A percentile compares a stretch with the other conserved stretches of the same genome.
Conservation (phyloP, 2,888 invertebrate genomes). For the Prenolepis imparis region DNA sequence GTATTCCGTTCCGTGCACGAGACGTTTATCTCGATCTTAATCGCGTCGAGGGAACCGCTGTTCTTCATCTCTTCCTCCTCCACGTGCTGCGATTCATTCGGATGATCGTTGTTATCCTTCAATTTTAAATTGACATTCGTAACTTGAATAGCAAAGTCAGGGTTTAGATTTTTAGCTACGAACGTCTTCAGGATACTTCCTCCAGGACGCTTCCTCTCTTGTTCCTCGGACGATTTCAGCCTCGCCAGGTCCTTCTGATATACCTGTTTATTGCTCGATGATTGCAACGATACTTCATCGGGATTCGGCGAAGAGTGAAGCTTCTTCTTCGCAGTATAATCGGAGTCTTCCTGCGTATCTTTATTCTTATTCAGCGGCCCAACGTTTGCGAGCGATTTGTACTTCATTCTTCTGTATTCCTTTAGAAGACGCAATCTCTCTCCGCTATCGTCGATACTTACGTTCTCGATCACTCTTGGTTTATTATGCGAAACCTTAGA, state of each 20-base stretch:
- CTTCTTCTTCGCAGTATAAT: background rate
- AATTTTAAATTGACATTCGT: conserved; percentile 81
- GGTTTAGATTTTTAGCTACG: conserved; percentile 59
- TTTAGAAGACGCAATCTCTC: conserved; percentile 71
- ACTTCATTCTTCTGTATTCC: conserved; percentile 75
- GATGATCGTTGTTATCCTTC: conserved; percentile 73
- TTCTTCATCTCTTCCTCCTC: conserved; percentile 67
- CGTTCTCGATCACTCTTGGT: conserved; percentile 49
- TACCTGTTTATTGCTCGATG: conserved; percentile 2
- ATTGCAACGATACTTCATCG: background rate
- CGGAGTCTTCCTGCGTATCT: background rate
- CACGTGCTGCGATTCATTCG: conserved; percentile 59
- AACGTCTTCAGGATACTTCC: conserved; percentile 58
- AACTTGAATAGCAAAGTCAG: conserved; percentile 81
- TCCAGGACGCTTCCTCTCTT: conserved; percentile 44
- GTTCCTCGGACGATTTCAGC: conserved; percentile 51
- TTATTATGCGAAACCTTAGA: conserved; percentile 54
- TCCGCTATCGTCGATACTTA: conserved; percentile 50
- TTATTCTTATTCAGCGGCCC: background rate
- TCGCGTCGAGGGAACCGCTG: conserved; percentile 77
- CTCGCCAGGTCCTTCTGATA: conserved; percentile 7
- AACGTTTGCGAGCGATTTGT: conserved; percentile 36
- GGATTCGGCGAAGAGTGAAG: background rate
- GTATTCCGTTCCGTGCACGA: conserved; percentile 80
- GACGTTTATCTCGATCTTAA: conserved; percentile 84